phyloP scores from a whole-genome alignment of 2,888 invertebrate genomes.

The Allacma fusca region DNA sequence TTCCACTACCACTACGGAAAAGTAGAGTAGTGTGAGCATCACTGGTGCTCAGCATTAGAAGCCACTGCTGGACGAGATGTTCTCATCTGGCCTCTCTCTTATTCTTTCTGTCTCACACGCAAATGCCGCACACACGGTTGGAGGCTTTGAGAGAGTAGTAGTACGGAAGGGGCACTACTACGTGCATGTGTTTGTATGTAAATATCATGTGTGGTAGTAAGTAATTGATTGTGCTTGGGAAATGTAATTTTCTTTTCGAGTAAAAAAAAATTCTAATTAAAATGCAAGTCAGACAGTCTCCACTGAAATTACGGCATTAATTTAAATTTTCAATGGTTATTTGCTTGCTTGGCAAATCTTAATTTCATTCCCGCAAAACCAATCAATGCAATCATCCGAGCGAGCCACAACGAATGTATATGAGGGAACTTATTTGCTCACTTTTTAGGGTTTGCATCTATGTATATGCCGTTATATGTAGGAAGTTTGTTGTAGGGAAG shows the following conservation, averaged over 20 bases:
- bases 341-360: slow-evolving; percentile 13
- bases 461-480: too few relatives aligned
- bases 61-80: too few relatives aligned
- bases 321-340: slow-evolving; percentile 16
- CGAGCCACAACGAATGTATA: neutral
- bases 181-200: neutral
- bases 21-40: too few relatives aligned
- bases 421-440: too few relatives aligned
- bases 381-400: slow-evolving; percentile 16
- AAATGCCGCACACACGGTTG: slow-evolving; percentile 9
- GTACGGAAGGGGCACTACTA: too few relatives aligned
- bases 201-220: slow-evolving; percentile 11
- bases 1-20: too few relatives aligned
- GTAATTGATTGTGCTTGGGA: slow-evolving; percentile 7
- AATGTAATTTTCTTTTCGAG: neutral
- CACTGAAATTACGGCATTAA: slow-evolving; percentile 5
- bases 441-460: too few relatives aligned
- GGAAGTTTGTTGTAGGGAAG: too few relatives aligned
- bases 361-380: slow-evolving; percentile 4
- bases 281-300: slow-evolving; percentile 3
- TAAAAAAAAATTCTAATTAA: slow-evolving; percentile 1
- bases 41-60: neutral
- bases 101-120: too few relatives aligned
- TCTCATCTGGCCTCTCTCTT: too few relatives aligned
- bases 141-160: neutral